Percentiles rank a stretch among this genome's conserved stretches.
phyloP scores from a whole-genome alignment of 2,113 vertebrate genomes.

The Isurus oxyrinchus region DNA sequence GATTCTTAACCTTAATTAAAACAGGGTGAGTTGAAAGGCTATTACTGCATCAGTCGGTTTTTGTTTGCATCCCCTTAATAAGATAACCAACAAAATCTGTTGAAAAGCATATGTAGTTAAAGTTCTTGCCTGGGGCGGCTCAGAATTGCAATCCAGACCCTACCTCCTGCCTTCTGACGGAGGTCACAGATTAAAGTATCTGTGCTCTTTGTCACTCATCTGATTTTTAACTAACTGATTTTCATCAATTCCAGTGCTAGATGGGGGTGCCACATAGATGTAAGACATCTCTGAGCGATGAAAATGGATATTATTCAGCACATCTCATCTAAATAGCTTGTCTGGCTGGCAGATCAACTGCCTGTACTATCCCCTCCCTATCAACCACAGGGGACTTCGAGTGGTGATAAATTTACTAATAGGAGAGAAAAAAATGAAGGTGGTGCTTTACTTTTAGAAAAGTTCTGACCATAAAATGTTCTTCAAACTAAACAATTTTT shows the following conservation, averaged over 20 bases:
- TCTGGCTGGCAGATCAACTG: background rate
- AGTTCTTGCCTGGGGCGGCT: conserved; percentile 33
- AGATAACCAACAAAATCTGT: conserved; percentile 38
- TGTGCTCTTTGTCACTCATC: conserved; percentile 19
- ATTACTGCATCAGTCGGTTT: conserved; percentile 6
- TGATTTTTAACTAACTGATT: conserved; percentile 18
- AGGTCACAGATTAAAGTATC: conserved; percentile 35
- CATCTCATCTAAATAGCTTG: background rate
- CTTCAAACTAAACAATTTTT: background rate
- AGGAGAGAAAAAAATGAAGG: background rate
- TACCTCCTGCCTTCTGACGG: conserved; percentile 25
- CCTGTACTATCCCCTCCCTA: background rate
- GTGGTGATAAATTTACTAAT: background rate
- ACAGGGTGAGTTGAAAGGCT: conserved; percentile 33
- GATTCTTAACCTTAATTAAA: conserved; percentile 14
- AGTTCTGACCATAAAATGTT: background rate
- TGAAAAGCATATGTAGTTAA: conserved; percentile 21
- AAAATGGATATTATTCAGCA: conserved; percentile 28
- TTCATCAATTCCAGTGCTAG: conserved; percentile 18
- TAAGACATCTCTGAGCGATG: background rate
- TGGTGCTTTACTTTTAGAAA: background rate
- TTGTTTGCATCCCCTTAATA: conserved; percentile 34
- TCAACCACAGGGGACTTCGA: background rate
- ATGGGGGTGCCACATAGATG: conserved; percentile 20
- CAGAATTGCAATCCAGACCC: conserved; percentile 7